Percentiles rank a stretch among this genome's conserved stretches.
phyloP scores from a whole-genome alignment of 37 sponge, comb jelly and placozoan genomes.

The Halichondria panicea region DNA sequence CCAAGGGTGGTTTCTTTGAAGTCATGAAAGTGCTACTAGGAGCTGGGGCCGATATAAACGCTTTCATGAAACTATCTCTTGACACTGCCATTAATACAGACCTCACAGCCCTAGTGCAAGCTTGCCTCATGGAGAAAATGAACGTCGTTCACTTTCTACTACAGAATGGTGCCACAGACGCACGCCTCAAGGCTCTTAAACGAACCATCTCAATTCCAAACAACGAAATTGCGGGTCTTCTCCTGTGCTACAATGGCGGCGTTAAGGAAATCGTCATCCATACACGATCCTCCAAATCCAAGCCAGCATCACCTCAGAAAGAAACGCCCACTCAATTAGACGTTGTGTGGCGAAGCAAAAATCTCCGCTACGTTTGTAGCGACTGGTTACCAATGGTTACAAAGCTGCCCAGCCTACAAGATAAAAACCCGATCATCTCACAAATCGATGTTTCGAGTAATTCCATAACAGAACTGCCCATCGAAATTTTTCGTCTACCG shows the following conservation, averaged over 20 bases:
- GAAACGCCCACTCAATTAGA: background rate
- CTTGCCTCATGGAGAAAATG: slow-evolving; percentile 38
- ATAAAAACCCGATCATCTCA: slow-evolving; percentile 38
- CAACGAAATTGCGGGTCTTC: slow-evolving; percentile 53
- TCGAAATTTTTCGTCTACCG: slow-evolving; percentile 69
- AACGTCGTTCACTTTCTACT: slow-evolving; percentile 71
- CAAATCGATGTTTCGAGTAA: slow-evolving; percentile 69
- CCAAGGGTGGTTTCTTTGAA: slow-evolving; percentile 25
- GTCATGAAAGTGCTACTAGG: slow-evolving; percentile 56
- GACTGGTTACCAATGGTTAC: slow-evolving; percentile 54
- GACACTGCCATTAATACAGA: slow-evolving; percentile 40
- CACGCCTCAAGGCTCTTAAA: slow-evolving; percentile 66
- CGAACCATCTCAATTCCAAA: slow-evolving; percentile 32
- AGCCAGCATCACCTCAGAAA: slow-evolving; percentile 3
- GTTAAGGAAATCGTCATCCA: slow-evolving; percentile 11
- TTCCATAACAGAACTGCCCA: slow-evolving; percentile 60
- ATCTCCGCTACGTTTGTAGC: slow-evolving; percentile 29
- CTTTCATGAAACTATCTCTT: slow-evolving; percentile 47
- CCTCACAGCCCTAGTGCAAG: slow-evolving; percentile 75
- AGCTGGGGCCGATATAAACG: slow-evolving; percentile 84
- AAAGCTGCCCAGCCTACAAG: slow-evolving; percentile 25
- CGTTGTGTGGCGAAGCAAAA: slow-evolving; percentile 59
- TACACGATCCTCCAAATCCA: background rate
- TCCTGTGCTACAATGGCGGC: slow-evolving; percentile 63
- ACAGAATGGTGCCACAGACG: slow-evolving; percentile 72